phyloP scores from a whole-genome alignment of 2,113 vertebrate genomes.

The Tympanuchus pallidicinctus region DNA sequence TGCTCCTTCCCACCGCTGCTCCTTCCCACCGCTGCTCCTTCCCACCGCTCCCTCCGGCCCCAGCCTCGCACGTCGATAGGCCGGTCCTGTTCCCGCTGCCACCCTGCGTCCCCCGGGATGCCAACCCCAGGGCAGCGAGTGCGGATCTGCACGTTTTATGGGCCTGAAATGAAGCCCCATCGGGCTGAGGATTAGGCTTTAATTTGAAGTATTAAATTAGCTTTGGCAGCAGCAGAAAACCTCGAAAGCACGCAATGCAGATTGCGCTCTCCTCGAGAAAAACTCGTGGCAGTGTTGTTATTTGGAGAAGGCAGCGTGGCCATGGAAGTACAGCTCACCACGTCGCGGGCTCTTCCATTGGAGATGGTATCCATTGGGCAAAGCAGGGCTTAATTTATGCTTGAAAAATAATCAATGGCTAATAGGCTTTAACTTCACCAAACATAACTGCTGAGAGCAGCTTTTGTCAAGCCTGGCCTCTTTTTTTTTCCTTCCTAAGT shows the following conservation, averaged over 20 bases:
- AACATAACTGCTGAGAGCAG: slow-evolving; percentile 4
- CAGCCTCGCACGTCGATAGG: no score
- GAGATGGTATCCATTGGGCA: neutral
- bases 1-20: no score
- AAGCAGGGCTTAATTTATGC: slow-evolving; percentile 49
- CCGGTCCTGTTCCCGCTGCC: no score
- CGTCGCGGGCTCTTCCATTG: neutral
- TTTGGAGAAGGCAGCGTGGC: slow-evolving; percentile 4
- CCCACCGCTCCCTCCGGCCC: no score
- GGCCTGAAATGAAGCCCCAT: neutral
- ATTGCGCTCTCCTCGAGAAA: slow-evolving; percentile 31
- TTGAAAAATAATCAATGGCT: neutral
- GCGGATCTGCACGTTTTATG: slow-evolving; percentile 13
- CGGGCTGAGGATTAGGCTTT: slow-evolving; percentile 36
- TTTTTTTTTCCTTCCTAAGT: neutral
- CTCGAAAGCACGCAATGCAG: slow-evolving; percentile 34
- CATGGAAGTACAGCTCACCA: slow-evolving; percentile 29
- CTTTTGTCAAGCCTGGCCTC: slow-evolving; percentile 21
- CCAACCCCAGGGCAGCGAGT: neutral
- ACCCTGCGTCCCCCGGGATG: neutral
- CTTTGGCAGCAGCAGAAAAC: slow-evolving; percentile 2
- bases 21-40: no score
- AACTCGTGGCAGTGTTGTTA: neutral
- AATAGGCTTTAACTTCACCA: neutral
- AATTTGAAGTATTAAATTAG: slow-evolving; percentile 36